Percentiles rank a stretch among this genome's conserved stretches.
Evolutionary conservation across 2,888 invertebrate genomes (phyloP).

Genomic region (Iselma pallidipennis): DNA sequence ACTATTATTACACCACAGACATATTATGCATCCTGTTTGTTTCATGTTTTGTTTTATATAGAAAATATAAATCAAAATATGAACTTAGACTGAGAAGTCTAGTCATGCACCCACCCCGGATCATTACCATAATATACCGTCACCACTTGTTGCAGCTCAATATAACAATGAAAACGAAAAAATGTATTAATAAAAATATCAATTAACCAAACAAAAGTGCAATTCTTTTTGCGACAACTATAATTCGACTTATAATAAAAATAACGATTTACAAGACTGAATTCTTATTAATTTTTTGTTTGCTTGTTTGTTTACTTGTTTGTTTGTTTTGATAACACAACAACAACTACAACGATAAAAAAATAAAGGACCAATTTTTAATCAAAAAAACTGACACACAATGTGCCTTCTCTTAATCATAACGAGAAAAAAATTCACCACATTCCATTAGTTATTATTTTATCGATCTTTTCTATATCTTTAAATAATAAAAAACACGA

Average conservation of each 20-base stretch:
- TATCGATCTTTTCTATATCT: slow-evolving; percentile 11
- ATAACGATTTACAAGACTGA: slow-evolving; percentile 41
- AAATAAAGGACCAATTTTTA: slow-evolving; percentile 44
- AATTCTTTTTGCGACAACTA: slow-evolving; percentile 45
- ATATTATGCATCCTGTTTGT: slow-evolving; percentile 30
- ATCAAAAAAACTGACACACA: slow-evolving; percentile 37
- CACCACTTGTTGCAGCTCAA: slow-evolving; percentile 41
- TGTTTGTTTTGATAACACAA: not conserved
- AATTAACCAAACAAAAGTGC: slow-evolving; percentile 41
- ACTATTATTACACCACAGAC: too few relatives aligned
- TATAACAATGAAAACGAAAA: slow-evolving; percentile 3
- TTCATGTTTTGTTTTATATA: slow-evolving; percentile 22
- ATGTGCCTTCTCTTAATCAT: slow-evolving; percentile 45
- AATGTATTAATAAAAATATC: slow-evolving; percentile 21
- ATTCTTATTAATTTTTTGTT: slow-evolving; percentile 28
- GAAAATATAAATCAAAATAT: slow-evolving; percentile 22
- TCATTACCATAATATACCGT: not conserved
- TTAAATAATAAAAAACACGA: slow-evolving; percentile 1
- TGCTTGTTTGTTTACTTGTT: not conserved
- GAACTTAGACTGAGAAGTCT: slow-evolving; percentile 49
- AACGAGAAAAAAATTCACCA: slow-evolving; percentile 24
- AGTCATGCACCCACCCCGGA: slow-evolving; percentile 35
- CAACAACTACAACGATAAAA: slow-evolving; percentile 24
- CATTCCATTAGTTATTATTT: slow-evolving; percentile 41
- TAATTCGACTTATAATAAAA: slow-evolving; percentile 33